These are phyloP conservation scores for Apeira syringaria DNA, from an alignment of 2,888 invertebrate genomes.

Conservation along the genomic window DNA sequence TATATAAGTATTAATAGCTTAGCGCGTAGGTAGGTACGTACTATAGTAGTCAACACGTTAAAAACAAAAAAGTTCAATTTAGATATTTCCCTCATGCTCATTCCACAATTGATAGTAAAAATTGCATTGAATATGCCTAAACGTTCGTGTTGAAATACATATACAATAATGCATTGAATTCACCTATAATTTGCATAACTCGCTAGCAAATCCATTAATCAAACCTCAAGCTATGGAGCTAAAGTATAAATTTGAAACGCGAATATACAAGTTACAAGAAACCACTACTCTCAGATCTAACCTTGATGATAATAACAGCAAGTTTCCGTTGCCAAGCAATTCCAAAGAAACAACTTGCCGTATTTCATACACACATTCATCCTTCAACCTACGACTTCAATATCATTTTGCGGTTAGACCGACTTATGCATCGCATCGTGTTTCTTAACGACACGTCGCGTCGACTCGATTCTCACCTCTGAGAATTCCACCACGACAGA, in stretches of 20 bases:
- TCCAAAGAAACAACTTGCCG: conserved; percentile 7
- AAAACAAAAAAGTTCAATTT: neutral
- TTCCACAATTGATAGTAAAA: no score
- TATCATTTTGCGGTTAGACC: conserved; percentile 31
- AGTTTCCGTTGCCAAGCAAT: conserved; percentile 18
- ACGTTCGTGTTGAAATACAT: conserved; percentile 25
- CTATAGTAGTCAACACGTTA: no score
- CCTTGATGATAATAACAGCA: conserved; percentile 17
- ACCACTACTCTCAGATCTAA: conserved; percentile 8
- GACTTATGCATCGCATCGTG: conserved; percentile 23
- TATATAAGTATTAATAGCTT: no score
- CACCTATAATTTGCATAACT: conserved; percentile 30
- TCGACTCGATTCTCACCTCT: conserved; percentile 6
- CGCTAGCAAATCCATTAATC: conserved; percentile 25
- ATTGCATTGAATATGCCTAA: conserved; percentile 11
- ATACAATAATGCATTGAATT: conserved; percentile 25
- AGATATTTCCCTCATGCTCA: conserved; percentile 18
- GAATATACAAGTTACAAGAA: conserved; percentile 19
- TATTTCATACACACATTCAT: conserved; percentile 36
- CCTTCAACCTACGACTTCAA: conserved; percentile 31
- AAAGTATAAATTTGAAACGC: conserved; percentile 21
- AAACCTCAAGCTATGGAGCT: conserved; percentile 28
- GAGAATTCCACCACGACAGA: conserved; percentile 1
- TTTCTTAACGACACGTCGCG: conserved; percentile 24
- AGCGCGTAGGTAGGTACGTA: no score